A percentile compares a stretch with the other conserved stretches of the same genome.
Evolutionary conservation across 2,797 vertebrate species (phyloP).

Genomic region (Acanthurus lineatus): DNA sequence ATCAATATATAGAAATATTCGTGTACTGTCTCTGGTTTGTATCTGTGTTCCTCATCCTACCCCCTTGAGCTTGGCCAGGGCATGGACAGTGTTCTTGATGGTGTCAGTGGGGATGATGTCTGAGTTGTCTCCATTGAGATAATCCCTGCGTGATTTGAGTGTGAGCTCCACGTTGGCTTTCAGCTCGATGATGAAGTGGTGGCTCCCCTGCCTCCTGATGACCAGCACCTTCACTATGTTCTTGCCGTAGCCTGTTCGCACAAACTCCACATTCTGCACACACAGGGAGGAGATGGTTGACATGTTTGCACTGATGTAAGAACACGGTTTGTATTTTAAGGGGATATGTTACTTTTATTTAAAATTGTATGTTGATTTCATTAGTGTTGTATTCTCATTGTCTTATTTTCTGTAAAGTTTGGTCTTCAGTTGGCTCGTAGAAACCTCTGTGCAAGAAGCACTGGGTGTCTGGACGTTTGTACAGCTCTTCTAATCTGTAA

Average conservation of each 20-base stretch:
- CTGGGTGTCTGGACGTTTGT: neutral
- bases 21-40: no score
- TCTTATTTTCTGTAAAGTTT: neutral
- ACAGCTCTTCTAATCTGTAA: neutral
- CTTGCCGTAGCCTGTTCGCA: conserved; percentile 94
- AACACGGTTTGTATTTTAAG: neutral
- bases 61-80: conserved; percentile 92
- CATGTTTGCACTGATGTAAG: neutral
- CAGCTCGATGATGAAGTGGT: conserved; percentile 90
- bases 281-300: conserved; percentile 30
- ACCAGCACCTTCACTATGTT: conserved; percentile 92
- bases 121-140: conserved; percentile 91
- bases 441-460: neutral
- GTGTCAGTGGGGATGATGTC: conserved; percentile 97
- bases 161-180: conserved; percentile 91
- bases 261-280: conserved; percentile 91
- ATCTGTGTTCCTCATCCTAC: conserved; percentile 77
- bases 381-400: neutral
- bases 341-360: neutral
- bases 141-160: conserved; percentile 90
- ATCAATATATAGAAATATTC: neutral
- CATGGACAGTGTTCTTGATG: conserved; percentile 95
- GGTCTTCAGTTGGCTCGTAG: neutral
- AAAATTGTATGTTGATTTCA: neutral
- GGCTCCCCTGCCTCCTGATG: conserved; percentile 86